Evolutionary conservation across 2,888 invertebrate species (phyloP).

Genomic region (Timema cristinae): DNA sequence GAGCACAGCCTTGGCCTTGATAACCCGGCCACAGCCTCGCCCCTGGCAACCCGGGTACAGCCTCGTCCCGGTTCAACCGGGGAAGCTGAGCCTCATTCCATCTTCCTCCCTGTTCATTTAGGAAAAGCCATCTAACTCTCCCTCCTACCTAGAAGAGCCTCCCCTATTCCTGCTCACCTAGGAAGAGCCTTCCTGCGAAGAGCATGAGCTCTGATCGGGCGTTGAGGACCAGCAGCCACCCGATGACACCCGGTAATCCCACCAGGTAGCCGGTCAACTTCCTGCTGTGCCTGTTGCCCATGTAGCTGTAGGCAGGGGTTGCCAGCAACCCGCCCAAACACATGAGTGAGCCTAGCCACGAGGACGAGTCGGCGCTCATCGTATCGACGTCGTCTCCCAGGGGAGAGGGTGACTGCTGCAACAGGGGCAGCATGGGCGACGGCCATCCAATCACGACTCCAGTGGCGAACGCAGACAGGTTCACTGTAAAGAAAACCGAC

Average conservation of each 20-base stretch:
- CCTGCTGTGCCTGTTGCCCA: conserved; percentile 52
- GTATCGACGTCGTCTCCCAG: conserved; percentile 39
- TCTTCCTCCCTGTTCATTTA: too few relatives aligned
- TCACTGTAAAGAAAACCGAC: conserved; percentile 24
- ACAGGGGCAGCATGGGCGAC: conserved; percentile 39
- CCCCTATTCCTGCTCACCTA: too few relatives aligned
- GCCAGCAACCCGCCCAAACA: conserved; percentile 54
- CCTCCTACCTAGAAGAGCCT: too few relatives aligned
- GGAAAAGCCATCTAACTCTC: too few relatives aligned
- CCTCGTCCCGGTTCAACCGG: too few relatives aligned
- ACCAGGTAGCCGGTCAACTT: conserved; percentile 51
- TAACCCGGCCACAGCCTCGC: too few relatives aligned
- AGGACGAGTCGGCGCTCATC: conserved; percentile 45
- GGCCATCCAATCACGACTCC: conserved; percentile 20
- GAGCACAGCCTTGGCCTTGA: too few relatives aligned
- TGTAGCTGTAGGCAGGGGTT: conserved; percentile 47
- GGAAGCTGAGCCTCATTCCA: too few relatives aligned
- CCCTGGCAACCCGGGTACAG: too few relatives aligned
- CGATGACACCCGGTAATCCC: conserved; percentile 52
- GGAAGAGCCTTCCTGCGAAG: not conserved
- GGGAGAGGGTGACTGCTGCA: conserved; percentile 39
- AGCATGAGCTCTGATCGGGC: conserved; percentile 47
- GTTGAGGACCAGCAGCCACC: conserved; percentile 55
- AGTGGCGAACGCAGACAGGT: conserved; percentile 11
- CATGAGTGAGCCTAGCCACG: conserved; percentile 54